phyloP scores from a whole-genome alignment of 2,797 vertebrate genomes.

The Pseudomugil tenellus region DNA sequence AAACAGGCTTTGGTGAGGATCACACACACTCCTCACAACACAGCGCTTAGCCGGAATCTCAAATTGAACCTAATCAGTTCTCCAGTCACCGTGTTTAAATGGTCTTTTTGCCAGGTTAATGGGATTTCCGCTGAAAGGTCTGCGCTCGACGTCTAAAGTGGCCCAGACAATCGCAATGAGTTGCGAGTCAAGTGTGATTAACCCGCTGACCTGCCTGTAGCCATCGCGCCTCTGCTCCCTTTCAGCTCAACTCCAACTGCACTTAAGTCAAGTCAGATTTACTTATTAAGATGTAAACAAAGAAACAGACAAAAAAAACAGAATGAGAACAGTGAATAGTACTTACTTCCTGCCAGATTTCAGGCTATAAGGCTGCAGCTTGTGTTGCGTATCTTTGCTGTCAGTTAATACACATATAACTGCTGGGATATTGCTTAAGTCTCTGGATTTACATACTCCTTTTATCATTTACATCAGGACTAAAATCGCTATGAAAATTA shows the following conservation, averaged over 20 bases:
- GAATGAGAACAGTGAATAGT: background rate
- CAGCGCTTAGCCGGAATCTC: constrained; percentile 62
- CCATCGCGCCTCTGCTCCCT: constrained; percentile 50
- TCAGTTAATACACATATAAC: background rate
- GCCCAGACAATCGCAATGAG: constrained; percentile 76
- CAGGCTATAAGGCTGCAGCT: background rate
- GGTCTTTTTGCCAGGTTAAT: constrained; percentile 78
- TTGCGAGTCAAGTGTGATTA: constrained; percentile 79
- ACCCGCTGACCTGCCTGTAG: constrained; percentile 69
- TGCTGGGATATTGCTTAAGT: background rate
- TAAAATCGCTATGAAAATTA: background rate
- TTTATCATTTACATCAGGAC: background rate
- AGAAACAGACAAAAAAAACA: constrained; percentile 8
- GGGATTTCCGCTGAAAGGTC: constrained; percentile 76
- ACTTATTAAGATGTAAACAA: constrained; percentile 48
- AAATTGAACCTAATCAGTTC: constrained; percentile 72
- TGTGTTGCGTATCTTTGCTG: background rate
- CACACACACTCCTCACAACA: constrained; percentile 24
- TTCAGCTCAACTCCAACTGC: constrained; percentile 35
- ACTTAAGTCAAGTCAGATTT: constrained; percentile 47
- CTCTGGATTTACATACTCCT: background rate
- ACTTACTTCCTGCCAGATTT: constrained; percentile 10
- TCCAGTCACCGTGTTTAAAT: constrained; percentile 73
- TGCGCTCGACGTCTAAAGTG: constrained; percentile 68
- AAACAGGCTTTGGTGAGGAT: constrained; percentile 26